Conservation (phyloP, 2,888 invertebrate species). For the Cephus spinipes region DNA sequence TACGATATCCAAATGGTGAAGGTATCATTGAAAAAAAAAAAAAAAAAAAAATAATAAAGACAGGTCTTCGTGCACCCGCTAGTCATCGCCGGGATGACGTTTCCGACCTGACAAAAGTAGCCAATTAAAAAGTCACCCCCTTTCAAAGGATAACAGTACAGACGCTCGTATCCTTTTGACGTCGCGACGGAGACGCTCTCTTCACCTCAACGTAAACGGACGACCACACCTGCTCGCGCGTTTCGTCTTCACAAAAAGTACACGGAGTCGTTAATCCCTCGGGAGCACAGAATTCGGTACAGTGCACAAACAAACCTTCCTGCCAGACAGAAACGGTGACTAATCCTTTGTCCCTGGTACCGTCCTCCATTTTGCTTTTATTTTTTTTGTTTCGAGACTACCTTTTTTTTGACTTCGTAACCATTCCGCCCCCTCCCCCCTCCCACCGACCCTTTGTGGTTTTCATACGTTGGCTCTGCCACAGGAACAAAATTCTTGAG, state of each 20-base stretch:
- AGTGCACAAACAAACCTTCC: conserved; percentile 23
- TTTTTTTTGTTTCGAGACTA: conserved; percentile 7
- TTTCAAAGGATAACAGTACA: not conserved
- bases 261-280: conserved; percentile 15
- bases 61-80: not conserved
- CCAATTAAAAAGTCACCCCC: not conserved
- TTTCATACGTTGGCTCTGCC: not conserved
- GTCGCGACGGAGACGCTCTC: not conserved
- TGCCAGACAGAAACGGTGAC: conserved; percentile 21
- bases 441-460: not conserved
- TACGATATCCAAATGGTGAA: not conserved
- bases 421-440: not conserved
- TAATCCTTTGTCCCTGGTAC: conserved; percentile 22
- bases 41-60: conserved; percentile 4
- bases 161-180: not conserved
- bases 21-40: conserved; percentile 12
- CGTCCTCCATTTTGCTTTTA: not conserved
- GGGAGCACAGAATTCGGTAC: conserved; percentile 21
- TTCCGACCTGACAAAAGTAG: not conserved
- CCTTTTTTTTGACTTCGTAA: not conserved
- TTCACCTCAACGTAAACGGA: not conserved
- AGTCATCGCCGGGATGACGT: not conserved
- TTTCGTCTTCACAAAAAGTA: not conserved
- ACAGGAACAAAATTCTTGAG: conserved; percentile 15
- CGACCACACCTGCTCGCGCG: not conserved